These are phyloP conservation scores for Larimichthys polyactis DNA, from an alignment of 2,113 vertebrate species.

Conservation along the genomic window DNA sequence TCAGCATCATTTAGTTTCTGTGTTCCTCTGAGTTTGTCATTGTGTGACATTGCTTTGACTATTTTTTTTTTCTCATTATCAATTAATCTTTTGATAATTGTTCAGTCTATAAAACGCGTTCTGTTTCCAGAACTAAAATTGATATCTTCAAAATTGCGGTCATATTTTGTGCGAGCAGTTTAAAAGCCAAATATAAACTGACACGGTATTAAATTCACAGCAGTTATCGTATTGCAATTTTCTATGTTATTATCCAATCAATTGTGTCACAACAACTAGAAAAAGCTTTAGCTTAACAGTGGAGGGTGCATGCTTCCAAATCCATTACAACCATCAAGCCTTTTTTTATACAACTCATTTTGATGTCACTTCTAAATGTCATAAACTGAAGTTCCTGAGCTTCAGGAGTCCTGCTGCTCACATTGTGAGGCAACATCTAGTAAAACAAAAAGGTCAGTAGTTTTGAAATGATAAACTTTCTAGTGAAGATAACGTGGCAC, in stretches of 20 bases:
- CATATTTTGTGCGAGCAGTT: neutral
- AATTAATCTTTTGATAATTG: slow-evolving; percentile 17
- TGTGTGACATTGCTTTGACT: slow-evolving; percentile 32
- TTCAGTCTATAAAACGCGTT: neutral
- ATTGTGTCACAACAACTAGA: neutral
- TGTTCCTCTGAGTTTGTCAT: slow-evolving; percentile 21
- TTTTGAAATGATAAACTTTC: neutral
- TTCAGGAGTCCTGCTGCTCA: neutral
- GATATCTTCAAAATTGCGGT: neutral
- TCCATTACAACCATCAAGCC: neutral
- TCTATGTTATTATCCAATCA: neutral
- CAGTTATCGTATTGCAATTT: neutral
- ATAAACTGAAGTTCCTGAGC: neutral
- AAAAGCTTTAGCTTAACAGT: neutral
- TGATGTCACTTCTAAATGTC: neutral
- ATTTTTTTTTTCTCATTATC: slow-evolving; percentile 1
- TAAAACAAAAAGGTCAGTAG: neutral
- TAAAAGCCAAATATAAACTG: neutral
- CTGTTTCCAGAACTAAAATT: neutral
- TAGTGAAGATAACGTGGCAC: neutral
- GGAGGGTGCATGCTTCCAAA: neutral
- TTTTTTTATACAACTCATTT: too few relatives aligned
- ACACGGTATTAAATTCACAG: neutral
- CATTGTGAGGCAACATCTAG: neutral
- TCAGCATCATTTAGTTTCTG: slow-evolving; percentile 22